Base-by-base conservation (phyloP, 92 coral and sea anemone genomes). In the Epizoanthus rinbou region DNA sequence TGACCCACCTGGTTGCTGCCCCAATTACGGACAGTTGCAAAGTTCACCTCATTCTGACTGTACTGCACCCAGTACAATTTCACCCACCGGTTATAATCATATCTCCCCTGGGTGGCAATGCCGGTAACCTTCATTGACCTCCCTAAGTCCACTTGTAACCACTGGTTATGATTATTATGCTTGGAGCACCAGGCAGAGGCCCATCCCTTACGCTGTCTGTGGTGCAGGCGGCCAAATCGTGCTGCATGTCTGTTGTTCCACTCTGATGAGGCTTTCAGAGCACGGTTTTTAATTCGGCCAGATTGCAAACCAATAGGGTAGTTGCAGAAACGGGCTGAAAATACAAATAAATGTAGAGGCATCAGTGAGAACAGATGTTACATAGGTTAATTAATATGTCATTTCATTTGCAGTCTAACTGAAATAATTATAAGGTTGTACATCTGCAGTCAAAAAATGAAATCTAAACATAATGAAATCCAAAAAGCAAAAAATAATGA, bases 71-170 rank as follows among this genome's bases (percentile, higher is more conserved):
- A 90, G 90, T 75, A 94, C 1, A 70, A 18, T 8, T 79, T 91
- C 28, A 90, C 94, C 88, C 89, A 89, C 5, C 86, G 84, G 75
- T 84, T 86, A 0, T 87, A 62, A 69, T 85, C 89, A n/a, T 87
- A 88, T 43, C 89, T 85, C 10, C 99, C 99, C 65, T 94, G 96
- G 6, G 87, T 94, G n/a, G 95, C 98, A 57, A 96, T 88, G 24
- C 97, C 93, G 4, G 93, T 91, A 33, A 96, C 74, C 80, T 79
- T 80, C 84, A 70, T 71, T 31, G 94, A 25, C 23, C 84, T 64
- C 23, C 89, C 88, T 16, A 91, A 64, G 73, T 86, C 88, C 74
- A 93, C 66, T 86, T 88, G 89, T 19, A 88, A 84, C 92, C 92
- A 94, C 70, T 91, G 94, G 60, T 81, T 72, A 57, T 87, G 82